phyloP scores from a whole-genome alignment of 1,140 invertebrate genomes.

The Ostrea denselamellosa region DNA sequence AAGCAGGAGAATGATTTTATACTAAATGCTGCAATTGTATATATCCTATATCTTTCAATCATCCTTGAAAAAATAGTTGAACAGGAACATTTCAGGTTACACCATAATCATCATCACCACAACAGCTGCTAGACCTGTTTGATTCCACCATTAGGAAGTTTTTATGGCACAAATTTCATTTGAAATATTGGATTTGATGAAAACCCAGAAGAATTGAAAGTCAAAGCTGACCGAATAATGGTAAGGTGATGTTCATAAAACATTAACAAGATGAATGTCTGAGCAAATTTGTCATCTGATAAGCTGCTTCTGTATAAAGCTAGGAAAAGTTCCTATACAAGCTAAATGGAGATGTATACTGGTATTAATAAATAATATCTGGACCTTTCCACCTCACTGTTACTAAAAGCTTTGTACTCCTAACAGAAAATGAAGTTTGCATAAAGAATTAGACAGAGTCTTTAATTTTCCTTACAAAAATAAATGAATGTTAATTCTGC shows the following conservation, averaged over 20 bases:
- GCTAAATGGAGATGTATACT: background rate
- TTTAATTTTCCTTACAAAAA: background rate
- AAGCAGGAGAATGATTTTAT: too few relatives aligned
- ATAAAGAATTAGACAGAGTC: background rate
- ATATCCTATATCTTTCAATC: too few relatives aligned
- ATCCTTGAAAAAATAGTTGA: too few relatives aligned
- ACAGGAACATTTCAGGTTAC: too few relatives aligned
- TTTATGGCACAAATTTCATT: conserved; percentile 25
- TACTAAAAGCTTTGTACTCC: background rate
- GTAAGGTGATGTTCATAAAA: background rate
- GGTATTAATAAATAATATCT: conserved; percentile 21
- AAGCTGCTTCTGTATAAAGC: background rate
- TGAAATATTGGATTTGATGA: background rate
- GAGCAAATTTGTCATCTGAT: background rate
- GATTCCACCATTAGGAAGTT: background rate
- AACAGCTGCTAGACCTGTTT: background rate
- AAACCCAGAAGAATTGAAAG: conserved; percentile 16
- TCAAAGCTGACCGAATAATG: background rate
- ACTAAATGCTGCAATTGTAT: too few relatives aligned
- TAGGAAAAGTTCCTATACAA: background rate
- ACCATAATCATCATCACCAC: too few relatives aligned
- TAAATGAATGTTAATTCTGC: background rate
- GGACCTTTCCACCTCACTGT: background rate
- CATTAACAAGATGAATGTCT: conserved; percentile 20
- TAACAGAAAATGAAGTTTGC: background rate